phyloP scores from a whole-genome alignment of 2,888 invertebrate genomes.

The Drosophila subsilvestris region DNA sequence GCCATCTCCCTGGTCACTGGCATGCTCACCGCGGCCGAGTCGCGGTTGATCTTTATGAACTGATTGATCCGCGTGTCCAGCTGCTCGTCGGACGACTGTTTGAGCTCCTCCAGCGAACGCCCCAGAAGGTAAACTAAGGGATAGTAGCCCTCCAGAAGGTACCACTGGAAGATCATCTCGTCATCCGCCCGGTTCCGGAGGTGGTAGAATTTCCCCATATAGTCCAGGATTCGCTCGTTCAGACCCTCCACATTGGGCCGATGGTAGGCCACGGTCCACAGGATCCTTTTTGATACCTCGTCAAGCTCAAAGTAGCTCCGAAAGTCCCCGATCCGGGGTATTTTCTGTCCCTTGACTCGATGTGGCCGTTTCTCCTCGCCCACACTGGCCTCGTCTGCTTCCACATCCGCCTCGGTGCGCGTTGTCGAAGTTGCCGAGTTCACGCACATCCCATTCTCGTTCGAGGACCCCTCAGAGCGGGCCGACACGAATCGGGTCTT shows the following conservation, averaged over 20 bases:
- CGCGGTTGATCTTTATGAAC: neutral
- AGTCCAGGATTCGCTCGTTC: neutral
- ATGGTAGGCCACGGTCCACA: neutral
- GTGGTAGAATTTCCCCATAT: constrained; percentile 22
- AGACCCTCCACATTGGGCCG: neutral
- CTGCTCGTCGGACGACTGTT: neutral
- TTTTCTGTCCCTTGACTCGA: too few species aligned
- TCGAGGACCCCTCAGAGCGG: too few species aligned
- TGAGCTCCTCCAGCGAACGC: neutral
- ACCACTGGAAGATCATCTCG: constrained; percentile 15
- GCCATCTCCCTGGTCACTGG: neutral
- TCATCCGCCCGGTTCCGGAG: neutral
- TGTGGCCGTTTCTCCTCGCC: too few species aligned
- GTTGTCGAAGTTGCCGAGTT: too few species aligned
- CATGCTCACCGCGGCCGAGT: neutral
- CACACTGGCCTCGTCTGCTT: too few species aligned
- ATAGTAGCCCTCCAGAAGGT: constrained; percentile 23
- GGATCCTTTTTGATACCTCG: neutral
- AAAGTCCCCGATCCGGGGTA: constrained; percentile 1
- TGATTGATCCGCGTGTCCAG: neutral
- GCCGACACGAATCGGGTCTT: too few species aligned
- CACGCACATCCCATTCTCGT: too few species aligned
- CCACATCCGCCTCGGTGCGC: too few species aligned
- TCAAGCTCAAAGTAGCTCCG: constrained; percentile 26
- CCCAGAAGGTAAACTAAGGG: neutral